Conservation (phyloP, 2,113 vertebrate species). For the Tiliqua scincoides region DNA sequence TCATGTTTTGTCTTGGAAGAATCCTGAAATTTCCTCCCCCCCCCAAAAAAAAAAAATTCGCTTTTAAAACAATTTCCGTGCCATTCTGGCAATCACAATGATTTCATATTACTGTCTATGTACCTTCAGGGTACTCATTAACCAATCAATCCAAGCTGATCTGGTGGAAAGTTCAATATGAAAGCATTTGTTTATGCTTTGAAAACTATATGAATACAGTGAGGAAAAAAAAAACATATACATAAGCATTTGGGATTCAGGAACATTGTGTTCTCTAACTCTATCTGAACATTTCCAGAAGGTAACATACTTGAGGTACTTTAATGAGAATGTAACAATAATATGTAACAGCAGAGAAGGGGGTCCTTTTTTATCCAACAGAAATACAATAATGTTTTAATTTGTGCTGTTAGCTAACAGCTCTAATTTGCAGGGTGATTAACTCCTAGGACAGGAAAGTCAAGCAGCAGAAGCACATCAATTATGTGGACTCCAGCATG, state of each 20-base stretch:
- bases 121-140: too few relatives aligned
- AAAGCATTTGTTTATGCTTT: neutral
- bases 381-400: slow-evolving; percentile 18
- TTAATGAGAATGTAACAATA: slow-evolving; percentile 1
- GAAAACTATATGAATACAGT: neutral
- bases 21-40: too few relatives aligned
- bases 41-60: too few relatives aligned
- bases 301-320: neutral
- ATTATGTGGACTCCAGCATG: neutral
- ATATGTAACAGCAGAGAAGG: neutral
- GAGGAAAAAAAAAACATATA: neutral
- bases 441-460: slow-evolving; percentile 23
- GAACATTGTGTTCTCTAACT: neutral
- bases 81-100: too few relatives aligned
- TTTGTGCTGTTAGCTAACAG: slow-evolving; percentile 32
- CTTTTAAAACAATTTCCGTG: too few relatives aligned
- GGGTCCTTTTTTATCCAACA: neutral
- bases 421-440: slow-evolving; percentile 34
- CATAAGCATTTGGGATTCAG: neutral
- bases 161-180: neutral
- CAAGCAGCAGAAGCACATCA: slow-evolving; percentile 15
- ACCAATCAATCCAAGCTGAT: too few relatives aligned
- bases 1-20: too few relatives aligned
- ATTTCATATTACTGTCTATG: too few relatives aligned
- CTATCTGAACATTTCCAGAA: neutral